These are phyloP conservation scores for Intellagama lesueurii DNA, from an alignment of 2,797 vertebrate species.

Conservation along the genomic window DNA sequence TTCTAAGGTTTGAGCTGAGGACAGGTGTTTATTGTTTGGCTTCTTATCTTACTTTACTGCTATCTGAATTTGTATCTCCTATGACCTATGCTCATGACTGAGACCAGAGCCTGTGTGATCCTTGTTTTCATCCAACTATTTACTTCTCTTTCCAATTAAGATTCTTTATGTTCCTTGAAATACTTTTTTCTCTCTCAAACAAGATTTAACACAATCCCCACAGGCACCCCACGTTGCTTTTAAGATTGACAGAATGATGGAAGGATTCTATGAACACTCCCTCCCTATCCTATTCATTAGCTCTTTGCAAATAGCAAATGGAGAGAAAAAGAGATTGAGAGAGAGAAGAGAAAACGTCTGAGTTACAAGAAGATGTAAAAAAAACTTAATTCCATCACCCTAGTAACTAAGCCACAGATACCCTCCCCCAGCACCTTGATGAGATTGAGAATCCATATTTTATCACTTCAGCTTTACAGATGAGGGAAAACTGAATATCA, in stretches of 20 bases:
- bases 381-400: constrained; percentile 20
- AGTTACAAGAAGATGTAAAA: not conserved
- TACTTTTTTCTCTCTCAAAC: not conserved
- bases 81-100: not conserved
- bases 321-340: not conserved
- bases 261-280: not conserved
- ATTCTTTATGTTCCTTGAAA: constrained; percentile 1
- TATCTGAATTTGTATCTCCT: not conserved
- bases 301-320: constrained; percentile 16
- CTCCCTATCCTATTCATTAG: constrained; percentile 22
- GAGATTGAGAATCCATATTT: not conserved
- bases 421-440: not conserved
- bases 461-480: not conserved
- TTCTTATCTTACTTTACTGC: not conserved
- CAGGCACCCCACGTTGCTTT: not conserved
- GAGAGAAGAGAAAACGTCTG: not conserved
- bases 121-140: not conserved
- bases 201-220: constrained; percentile 4
- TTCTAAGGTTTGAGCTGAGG: not conserved
- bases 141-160: constrained; percentile 17
- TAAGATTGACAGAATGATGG: not conserved
- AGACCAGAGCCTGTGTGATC: not conserved
- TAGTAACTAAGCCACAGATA: constrained; percentile 28
- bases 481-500: not conserved
- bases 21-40: not conserved